Base-by-base conservation (phyloP, 53 echinoderm and acorn worm species). In the Holothuria scabra region DNA sequence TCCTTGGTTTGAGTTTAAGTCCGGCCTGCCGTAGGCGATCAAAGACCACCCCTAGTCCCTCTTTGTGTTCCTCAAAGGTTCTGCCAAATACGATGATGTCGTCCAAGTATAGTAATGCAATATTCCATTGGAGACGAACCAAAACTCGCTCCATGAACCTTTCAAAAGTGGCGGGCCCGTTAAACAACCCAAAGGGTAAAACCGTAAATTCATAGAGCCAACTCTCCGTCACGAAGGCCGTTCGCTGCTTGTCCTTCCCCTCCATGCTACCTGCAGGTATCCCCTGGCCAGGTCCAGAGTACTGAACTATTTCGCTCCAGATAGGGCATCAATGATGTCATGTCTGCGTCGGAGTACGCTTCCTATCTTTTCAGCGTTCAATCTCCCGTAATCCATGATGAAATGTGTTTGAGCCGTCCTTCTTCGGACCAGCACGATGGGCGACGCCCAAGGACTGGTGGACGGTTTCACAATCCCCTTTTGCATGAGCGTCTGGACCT, bases 401-500 rank as follows among this genome's bases (percentile, higher is more conserved):
- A n/a, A 87, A 67, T 21, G 81, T 20, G 65, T 44, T 41, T 12
- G 71, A 65, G 7, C 86, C 86, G 52, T 86, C 86, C n/a, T 86
- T 75, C 29, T 76, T 85, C 24, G 21, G 22, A 85, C 85, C 18
- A 85, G n/a, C n/a, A n/a, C n/a, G n/a, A n/a, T n/a, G n/a, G n/a
- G n/a, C n/a, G n/a, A n/a, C n/a, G n/a, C n/a, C n/a, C n/a, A n/a
- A n/a, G n/a, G n/a, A n/a, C n/a, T n/a, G n/a, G n/a, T n/a, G n/a
- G n/a, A n/a, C n/a, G n/a, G n/a, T n/a, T n/a, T n/a, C n/a, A 95
- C 85, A 7, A 95, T 31, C 11, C 87, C 84, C 26, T 66, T 60
- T 0, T 90, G 55, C 55, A 90, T 16, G 70, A 95, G 32, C 29
- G 85, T 84, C 20, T 76, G 18, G 0, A 92, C 83, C 49, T 90